A percentile compares a stretch with the other conserved stretches of the same genome.
These are phyloP conservation scores for Pteronura brasiliensis DNA, from an alignment of 2,113 vertebrate genomes.

Conservation along the genomic window DNA sequence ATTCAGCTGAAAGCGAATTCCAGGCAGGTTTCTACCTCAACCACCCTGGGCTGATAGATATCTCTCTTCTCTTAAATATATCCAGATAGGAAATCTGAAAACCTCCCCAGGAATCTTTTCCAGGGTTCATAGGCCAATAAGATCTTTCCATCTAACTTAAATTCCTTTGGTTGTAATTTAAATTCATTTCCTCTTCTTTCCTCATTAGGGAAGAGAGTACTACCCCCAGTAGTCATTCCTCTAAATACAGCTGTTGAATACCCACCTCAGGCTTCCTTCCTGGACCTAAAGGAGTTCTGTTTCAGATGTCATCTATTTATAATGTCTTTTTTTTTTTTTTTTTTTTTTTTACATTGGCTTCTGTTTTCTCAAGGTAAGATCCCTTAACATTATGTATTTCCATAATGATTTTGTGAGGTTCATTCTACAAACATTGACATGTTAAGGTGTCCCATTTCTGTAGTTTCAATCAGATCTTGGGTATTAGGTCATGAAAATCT, in stretches of 20 bases:
- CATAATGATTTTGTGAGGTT: conserved; percentile 12
- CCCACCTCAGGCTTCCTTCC: conserved; percentile 9
- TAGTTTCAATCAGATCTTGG: not conserved
- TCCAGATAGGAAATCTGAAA: conserved; percentile 62
- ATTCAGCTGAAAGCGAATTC: conserved; percentile 67
- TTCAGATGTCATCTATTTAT: conserved; percentile 7
- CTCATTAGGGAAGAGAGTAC: conserved; percentile 14
- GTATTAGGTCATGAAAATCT: not conserved
- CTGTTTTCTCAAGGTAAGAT: not conserved
- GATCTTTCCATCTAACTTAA: conserved; percentile 66
- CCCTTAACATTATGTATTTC: not conserved
- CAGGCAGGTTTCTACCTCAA: conserved; percentile 38
- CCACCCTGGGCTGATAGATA: conserved; percentile 52
- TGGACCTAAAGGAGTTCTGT: not conserved
- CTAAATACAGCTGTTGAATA: conserved; percentile 25
- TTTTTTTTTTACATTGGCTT: not conserved
- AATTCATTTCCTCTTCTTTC: conserved; percentile 63
- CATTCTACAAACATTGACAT: not conserved
- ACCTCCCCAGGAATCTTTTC: conserved; percentile 46
- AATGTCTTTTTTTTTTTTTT: not conserved
- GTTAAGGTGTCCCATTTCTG: not conserved
- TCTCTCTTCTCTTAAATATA: conserved; percentile 64
- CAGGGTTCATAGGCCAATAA: conserved; percentile 59
- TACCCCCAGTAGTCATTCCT: not conserved
- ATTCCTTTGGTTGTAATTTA: conserved; percentile 65